Conservation (phyloP, 2,888 invertebrate genomes). For the Rhyacophila evoluta region DNA sequence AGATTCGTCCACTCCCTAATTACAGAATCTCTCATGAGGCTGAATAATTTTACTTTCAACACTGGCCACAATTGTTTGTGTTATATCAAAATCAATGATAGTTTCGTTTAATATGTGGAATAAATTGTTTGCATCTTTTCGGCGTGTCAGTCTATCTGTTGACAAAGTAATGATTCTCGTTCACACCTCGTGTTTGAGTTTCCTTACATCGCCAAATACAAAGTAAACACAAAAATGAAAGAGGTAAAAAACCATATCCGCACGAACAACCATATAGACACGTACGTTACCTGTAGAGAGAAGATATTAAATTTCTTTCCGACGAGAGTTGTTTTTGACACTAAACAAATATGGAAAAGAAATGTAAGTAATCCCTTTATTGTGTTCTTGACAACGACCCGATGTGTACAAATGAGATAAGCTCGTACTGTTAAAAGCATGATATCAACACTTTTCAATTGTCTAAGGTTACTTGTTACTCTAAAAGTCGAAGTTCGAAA, state of each 20-base stretch:
- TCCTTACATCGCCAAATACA: conserved; percentile 38
- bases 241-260: not conserved
- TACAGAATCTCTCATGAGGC: too few relatives aligned
- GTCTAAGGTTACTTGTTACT: conserved; percentile 7
- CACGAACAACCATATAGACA: not conserved
- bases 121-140: too few relatives aligned
- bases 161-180: conserved; percentile 29
- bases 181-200: conserved; percentile 39
- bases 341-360: conserved; percentile 33
- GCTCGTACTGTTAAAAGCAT: conserved; percentile 4
- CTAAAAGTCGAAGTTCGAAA: too few relatives aligned
- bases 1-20: too few relatives aligned
- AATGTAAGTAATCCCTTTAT: conserved; percentile 23
- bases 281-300: conserved; percentile 41
- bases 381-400: conserved; percentile 21
- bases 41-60: too few relatives aligned
- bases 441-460: not conserved
- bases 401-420: conserved; percentile 36
- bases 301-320: conserved; percentile 4
- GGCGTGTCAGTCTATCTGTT: not conserved
- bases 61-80: too few relatives aligned
- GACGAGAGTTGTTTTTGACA: conserved; percentile 27
- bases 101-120: too few relatives aligned
- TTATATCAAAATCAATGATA: too few relatives aligned
- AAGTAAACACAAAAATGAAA: conserved; percentile 40